These are phyloP conservation scores for Stomorhina lunata DNA, from an alignment of 2,888 invertebrate species.

Conservation along the genomic window DNA sequence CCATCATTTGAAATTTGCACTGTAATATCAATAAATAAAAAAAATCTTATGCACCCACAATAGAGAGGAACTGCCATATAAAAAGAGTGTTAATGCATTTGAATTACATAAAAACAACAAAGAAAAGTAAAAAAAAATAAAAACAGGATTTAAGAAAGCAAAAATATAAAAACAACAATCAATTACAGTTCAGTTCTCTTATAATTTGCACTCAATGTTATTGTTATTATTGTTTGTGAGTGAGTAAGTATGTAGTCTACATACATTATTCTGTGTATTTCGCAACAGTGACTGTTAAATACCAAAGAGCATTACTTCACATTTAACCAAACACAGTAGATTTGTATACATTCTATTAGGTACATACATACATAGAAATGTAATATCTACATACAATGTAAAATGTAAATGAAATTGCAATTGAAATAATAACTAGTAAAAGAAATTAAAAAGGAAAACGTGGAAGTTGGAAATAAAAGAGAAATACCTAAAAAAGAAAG, in stretches of 20 bases:
- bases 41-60: not conserved
- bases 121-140: no score
- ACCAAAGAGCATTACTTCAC: conserved; percentile 8
- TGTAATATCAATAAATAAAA: not conserved
- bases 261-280: not conserved
- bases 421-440: conserved; percentile 6
- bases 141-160: conserved; percentile 8
- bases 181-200: not conserved
- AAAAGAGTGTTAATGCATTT: no score
- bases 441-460: conserved; percentile 7
- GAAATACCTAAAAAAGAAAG: not conserved
- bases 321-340: not conserved
- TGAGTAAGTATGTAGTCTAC: no score
- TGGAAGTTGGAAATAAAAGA: not conserved
- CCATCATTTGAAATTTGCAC: no score
- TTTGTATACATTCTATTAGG: not conserved
- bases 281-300: not conserved
- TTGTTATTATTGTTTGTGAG: no score
- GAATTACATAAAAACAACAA: not conserved
- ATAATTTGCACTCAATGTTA: not conserved
- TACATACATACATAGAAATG: no score
- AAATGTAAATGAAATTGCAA: not conserved
- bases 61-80: no score
- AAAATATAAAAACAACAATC: not conserved
- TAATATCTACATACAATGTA: no score